Evolutionary conservation across 2,113 vertebrate species (phyloP).

Genomic region (Neodontobutis hainanensis): DNA sequence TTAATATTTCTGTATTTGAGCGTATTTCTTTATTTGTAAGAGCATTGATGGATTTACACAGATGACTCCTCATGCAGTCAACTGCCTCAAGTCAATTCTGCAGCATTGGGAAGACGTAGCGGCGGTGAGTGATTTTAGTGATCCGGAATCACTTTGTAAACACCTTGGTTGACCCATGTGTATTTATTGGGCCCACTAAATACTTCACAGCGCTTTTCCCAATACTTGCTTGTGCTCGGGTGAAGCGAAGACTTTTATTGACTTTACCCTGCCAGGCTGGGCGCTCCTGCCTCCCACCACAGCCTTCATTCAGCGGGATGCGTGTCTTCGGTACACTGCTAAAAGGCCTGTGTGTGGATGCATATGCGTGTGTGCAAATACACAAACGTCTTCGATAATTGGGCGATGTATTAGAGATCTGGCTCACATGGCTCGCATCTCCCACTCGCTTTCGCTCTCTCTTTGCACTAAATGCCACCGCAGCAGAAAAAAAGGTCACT

Average conservation of each 20-base stretch:
- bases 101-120: background rate
- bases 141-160: background rate
- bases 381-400: background rate
- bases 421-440: constrained; percentile 9
- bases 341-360: background rate
- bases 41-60: no score
- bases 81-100: background rate
- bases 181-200: constrained; percentile 13
- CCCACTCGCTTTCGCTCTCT: constrained; percentile 1
- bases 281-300: constrained; percentile 28
- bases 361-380: background rate
- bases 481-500: constrained; percentile 28
- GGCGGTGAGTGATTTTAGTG: background rate
- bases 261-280: constrained; percentile 18
- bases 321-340: constrained; percentile 29
- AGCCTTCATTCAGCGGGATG: constrained; percentile 5
- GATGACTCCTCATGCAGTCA: background rate
- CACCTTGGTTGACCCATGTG: constrained; percentile 1
- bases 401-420: constrained; percentile 10
- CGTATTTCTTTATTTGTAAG: no score
- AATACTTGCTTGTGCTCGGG: constrained; percentile 1
- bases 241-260: constrained; percentile 24
- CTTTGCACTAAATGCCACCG: constrained; percentile 18
- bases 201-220: constrained; percentile 20
- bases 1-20: no score